Evolutionary conservation across 2,797 vertebrate genomes (phyloP).

Genomic region (Rallus crepitans): DNA sequence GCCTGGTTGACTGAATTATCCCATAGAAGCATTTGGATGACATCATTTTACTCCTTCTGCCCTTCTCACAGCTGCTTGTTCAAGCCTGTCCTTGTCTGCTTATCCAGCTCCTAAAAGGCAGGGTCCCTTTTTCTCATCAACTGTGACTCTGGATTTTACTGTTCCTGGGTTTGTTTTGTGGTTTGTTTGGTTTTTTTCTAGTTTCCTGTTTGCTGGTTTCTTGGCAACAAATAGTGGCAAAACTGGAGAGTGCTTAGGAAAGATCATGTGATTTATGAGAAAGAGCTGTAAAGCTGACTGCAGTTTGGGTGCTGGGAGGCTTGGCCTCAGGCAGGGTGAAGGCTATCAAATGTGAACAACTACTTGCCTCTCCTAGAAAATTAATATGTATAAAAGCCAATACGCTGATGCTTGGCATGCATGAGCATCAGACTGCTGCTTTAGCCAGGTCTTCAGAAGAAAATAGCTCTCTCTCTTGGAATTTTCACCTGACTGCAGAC

Average conservation of each 20-base stretch:
- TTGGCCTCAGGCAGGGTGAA: background rate
- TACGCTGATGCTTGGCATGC: background rate
- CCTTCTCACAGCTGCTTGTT: background rate
- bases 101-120: background rate
- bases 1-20: background rate
- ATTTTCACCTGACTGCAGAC: background rate
- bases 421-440: background rate
- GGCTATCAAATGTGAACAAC: background rate
- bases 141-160: background rate
- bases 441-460: background rate
- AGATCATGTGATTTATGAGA: constrained; percentile 57
- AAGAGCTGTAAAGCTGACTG: background rate
- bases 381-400: background rate
- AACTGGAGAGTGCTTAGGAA: background rate
- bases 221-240: constrained; percentile 22
- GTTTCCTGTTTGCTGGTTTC: constrained; percentile 22
- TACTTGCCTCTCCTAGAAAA: background rate
- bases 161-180: constrained; percentile 22
- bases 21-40: background rate
- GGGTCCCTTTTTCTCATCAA: background rate
- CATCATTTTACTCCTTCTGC: background rate
- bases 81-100: background rate
- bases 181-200: background rate
- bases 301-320: background rate
- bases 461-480: background rate